Evolutionary conservation across 2,113 vertebrate genomes (phyloP), one percentile per base, ranked within the genome.

Genomic region (Candoia aspera): DNA sequence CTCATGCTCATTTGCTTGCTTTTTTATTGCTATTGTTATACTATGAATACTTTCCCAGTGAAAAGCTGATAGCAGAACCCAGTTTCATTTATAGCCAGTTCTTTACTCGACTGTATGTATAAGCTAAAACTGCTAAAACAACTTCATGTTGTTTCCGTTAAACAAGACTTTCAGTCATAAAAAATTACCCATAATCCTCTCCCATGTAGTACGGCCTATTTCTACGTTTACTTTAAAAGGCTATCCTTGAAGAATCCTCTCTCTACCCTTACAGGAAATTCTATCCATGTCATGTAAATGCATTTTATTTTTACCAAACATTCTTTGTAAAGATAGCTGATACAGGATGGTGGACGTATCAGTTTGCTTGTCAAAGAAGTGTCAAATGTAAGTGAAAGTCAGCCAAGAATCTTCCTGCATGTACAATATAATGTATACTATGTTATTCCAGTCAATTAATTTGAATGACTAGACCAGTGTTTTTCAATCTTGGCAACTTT

Each of bases 141-240:
- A 42, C 42, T 73, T 86, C 4, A 12, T 26, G 3, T n/a, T 73
- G 6, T 37, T 89, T 86, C 57, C 13, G 59, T 33, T 90, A 68
- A 68, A 64, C 58, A 92, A 42, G 49, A 49, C 73, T 33, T 23
- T 68, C 60, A 54, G 2, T 15, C 1, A 5, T 94, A 86, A 26
- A 0, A 0, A 83, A 83, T 0, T 42, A 59, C 92, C 0, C 83
- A 59, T 68, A 86, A 88, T 42, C 2, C 42, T 42, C 42, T 42
- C 42, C 57, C 86, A 93, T 88, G 93, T 94, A 91, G 58, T 95
- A 91, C 92, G 46, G 86, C 90, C 0, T 24, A 60, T 92, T 42
- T 62, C 88, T 60, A 9, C 84, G 79, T 94, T 93, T 60, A 91
- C 88, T 94, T 93, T 93, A 88, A 93, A 93, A 59, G 68, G 59